Percentiles rank a stretch among this genome's conserved stretches.
These are phyloP conservation scores for Pissodes strobi DNA, from an alignment of 1,140 invertebrate genomes.

Conservation along the genomic window DNA sequence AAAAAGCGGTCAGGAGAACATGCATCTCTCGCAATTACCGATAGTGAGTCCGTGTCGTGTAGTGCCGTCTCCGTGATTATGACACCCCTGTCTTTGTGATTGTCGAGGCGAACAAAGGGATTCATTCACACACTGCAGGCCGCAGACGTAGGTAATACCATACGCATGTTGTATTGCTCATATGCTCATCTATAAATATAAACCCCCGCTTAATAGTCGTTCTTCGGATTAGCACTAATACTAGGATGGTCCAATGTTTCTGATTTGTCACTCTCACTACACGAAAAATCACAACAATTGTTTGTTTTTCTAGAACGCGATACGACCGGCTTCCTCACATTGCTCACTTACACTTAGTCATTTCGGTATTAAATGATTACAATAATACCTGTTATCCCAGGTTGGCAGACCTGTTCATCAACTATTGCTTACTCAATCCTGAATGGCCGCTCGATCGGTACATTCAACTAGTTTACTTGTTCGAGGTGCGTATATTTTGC, in stretches of 20 bases:
- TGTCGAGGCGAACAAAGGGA: constrained; percentile 36
- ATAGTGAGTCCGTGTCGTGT: constrained; percentile 46
- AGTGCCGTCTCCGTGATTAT: constrained; percentile 37
- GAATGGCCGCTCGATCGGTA: constrained; percentile 46
- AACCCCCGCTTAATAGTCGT: no score
- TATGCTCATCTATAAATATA: no score
- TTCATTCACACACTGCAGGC: constrained; percentile 23
- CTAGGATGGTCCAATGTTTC: no score
- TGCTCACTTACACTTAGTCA: constrained; percentile 46
- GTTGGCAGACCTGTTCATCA: constrained; percentile 54
- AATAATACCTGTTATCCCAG: constrained; percentile 54
- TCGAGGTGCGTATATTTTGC: no score
- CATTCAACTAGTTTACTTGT: constrained; percentile 47
- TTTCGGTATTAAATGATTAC: constrained; percentile 54
- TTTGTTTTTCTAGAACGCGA: constrained; percentile 21
- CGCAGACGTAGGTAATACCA: constrained; percentile 37
- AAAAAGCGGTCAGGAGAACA: constrained; percentile 43
- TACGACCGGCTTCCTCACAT: constrained; percentile 34
- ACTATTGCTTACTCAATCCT: constrained; percentile 53
- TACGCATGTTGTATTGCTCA: constrained; percentile 31
- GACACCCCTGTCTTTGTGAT: constrained; percentile 28
- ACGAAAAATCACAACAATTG: constrained; percentile 5
- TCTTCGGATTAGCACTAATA: no score
- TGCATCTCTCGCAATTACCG: constrained; percentile 37
- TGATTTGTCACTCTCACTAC: constrained; percentile 9